These are phyloP conservation scores for Macropis europaea DNA, from an alignment of 2,888 invertebrate species.

Conservation along the genomic window DNA sequence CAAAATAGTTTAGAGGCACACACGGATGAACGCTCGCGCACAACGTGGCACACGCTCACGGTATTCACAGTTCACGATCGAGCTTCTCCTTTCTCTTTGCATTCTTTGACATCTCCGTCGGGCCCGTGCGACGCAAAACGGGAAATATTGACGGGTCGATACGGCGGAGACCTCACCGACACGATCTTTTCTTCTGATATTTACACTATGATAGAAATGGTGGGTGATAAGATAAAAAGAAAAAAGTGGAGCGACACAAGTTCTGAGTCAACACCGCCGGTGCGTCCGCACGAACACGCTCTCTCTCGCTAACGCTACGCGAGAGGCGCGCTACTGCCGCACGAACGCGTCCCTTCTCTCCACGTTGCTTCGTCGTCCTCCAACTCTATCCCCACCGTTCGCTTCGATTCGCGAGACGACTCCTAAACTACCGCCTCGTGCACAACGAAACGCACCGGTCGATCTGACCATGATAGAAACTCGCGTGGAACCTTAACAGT, in stretches of 20 bases:
- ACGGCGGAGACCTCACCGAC: not conserved
- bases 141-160: too few species aligned
- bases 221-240: constrained; percentile 49
- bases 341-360: constrained; percentile 26
- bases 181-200: not conserved
- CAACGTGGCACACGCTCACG: constrained; percentile 22
- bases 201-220: not conserved
- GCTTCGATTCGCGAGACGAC: not conserved
- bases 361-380: constrained; percentile 1
- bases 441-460: not conserved
- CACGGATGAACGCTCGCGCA: not conserved
- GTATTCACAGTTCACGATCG: constrained; percentile 40
- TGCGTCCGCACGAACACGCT: constrained; percentile 8
- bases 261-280: constrained; percentile 1
- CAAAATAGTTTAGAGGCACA: constrained; percentile 11
- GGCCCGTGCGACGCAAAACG: not conserved
- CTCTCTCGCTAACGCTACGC: constrained; percentile 12
- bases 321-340: constrained; percentile 25
- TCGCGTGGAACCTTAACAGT: not conserved
- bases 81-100: constrained; percentile 54
- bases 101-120: constrained; percentile 13
- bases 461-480: not conserved
- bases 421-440: not conserved
- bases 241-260: not conserved
- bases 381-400: constrained; percentile 9